A percentile compares a stretch with the other conserved stretches of the same genome.
phyloP scores from a whole-genome alignment of 2,797 vertebrate species.

The Poecilia gillii region DNA sequence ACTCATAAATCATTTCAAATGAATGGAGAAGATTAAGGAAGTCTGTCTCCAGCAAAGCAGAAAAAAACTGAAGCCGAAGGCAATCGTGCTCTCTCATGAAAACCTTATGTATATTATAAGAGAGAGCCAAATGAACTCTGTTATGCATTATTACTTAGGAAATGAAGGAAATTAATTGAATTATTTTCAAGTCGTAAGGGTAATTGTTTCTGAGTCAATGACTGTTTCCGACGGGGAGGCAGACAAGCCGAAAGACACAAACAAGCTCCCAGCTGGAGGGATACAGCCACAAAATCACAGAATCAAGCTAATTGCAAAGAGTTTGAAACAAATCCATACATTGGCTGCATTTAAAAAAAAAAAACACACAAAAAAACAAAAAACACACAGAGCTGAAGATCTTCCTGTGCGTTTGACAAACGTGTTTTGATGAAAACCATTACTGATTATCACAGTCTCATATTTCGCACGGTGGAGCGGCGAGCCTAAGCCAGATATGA shows the following conservation, averaged over 20 bases:
- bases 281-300: slow-evolving; percentile 60
- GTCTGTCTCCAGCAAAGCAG: slow-evolving; percentile 50
- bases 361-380: no score
- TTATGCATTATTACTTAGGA: slow-evolving; percentile 81
- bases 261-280: slow-evolving; percentile 73
- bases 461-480: slow-evolving; percentile 6
- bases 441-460: slow-evolving; percentile 46
- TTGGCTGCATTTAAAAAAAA: slow-evolving; percentile 24
- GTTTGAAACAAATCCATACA: slow-evolving; percentile 60
- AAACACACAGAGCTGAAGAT: slow-evolving; percentile 15
- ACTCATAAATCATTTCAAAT: slow-evolving; percentile 69
- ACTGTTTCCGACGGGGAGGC: slow-evolving; percentile 69
- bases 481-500: slow-evolving; percentile 37
- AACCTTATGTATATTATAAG: slow-evolving; percentile 52
- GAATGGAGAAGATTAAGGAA: slow-evolving; percentile 64
- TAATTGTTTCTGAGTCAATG: slow-evolving; percentile 85
- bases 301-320: slow-evolving; percentile 63
- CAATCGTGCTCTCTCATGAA: slow-evolving; percentile 43
- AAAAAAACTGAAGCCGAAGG: slow-evolving; percentile 50
- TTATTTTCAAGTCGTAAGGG: slow-evolving; percentile 83
- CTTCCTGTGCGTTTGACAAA: slow-evolving; percentile 32
- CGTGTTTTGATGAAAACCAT: slow-evolving; percentile 39
- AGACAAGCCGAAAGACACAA: slow-evolving; percentile 72
- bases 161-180: slow-evolving; percentile 85
- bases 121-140: slow-evolving; percentile 55